A percentile compares a stretch with the other conserved stretches of the same genome.
Evolutionary conservation across 2,113 vertebrate genomes (phyloP).

Genomic region (Leptobrachium ailaonicum): DNA sequence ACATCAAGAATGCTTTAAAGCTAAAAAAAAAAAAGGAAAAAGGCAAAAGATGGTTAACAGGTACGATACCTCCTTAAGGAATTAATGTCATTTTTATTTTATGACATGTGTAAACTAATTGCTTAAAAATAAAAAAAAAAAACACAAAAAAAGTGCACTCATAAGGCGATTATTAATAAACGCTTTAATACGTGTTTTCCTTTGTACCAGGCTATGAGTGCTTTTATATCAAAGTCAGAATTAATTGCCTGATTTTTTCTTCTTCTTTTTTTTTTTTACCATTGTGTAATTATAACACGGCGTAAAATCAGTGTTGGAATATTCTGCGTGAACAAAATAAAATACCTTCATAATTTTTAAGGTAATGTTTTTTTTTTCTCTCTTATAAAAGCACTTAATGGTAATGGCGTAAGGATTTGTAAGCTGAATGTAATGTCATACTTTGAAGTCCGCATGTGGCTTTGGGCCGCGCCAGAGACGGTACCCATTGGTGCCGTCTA

Average conservation of each 20-base stretch:
- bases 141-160: slow-evolving; percentile 27
- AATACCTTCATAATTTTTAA: no score
- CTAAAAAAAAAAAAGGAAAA: slow-evolving; percentile 57
- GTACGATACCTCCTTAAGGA: slow-evolving; percentile 74
- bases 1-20: slow-evolving; percentile 70
- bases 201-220: slow-evolving; percentile 29
- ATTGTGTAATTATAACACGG: slow-evolving; percentile 27
- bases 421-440: not conserved
- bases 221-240: slow-evolving; percentile 31
- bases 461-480: no score
- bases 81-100: slow-evolving; percentile 73
- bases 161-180: slow-evolving; percentile 47
- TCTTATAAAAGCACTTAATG: not conserved
- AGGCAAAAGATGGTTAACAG: slow-evolving; percentile 73
- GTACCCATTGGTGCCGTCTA: no score
- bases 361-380: not conserved
- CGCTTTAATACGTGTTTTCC: slow-evolving; percentile 9
- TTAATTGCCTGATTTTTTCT: slow-evolving; percentile 21
- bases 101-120: slow-evolving; percentile 69
- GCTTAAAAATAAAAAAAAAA: slow-evolving; percentile 57
- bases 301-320: not conserved
- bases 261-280: not conserved
- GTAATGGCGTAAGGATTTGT: not conserved
- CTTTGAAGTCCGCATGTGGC: not conserved
- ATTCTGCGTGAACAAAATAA: no score